These are phyloP conservation scores for Sphaerophoria taeniata DNA, from an alignment of 2,888 invertebrate genomes.

Conservation along the genomic window DNA sequence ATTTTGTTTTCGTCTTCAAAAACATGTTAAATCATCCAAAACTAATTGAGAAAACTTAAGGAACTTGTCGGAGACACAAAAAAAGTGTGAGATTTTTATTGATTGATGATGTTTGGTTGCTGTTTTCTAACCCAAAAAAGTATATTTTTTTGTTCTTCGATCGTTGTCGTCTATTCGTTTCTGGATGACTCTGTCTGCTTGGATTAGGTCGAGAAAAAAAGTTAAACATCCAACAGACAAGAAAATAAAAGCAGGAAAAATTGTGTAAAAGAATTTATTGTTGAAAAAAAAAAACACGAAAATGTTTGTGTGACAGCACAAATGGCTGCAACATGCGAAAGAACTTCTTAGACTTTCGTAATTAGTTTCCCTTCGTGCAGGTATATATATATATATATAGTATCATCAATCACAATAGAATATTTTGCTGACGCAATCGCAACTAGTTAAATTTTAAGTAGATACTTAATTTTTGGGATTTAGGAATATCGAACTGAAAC, in stretches of 20 bases:
- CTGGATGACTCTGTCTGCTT: slow-evolving; percentile 27
- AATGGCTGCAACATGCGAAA: slow-evolving; percentile 34
- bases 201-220: slow-evolving; percentile 9
- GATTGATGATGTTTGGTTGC: slow-evolving; percentile 53
- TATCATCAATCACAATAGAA: slow-evolving; percentile 45
- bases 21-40: slow-evolving; percentile 51
- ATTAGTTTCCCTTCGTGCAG: slow-evolving; percentile 44
- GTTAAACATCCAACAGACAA: slow-evolving; percentile 22
- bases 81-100: slow-evolving; percentile 57
- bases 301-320: slow-evolving; percentile 43
- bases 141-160: neutral
- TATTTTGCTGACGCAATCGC: neutral
- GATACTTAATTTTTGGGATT: too few relatives aligned
- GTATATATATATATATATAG: too few relatives aligned
- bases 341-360: slow-evolving; percentile 40
- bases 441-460: too few relatives aligned
- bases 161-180: neutral
- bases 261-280: slow-evolving; percentile 10
- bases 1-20: slow-evolving; percentile 15
- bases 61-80: slow-evolving; percentile 54
- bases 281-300: slow-evolving; percentile 8
- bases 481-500: too few relatives aligned
- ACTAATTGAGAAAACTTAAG: slow-evolving; percentile 56
- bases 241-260: neutral
- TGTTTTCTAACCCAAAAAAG: slow-evolving; percentile 36